Evolutionary conservation across 2,888 invertebrate genomes (phyloP).

Genomic region (Lepidochitona cinerea): DNA sequence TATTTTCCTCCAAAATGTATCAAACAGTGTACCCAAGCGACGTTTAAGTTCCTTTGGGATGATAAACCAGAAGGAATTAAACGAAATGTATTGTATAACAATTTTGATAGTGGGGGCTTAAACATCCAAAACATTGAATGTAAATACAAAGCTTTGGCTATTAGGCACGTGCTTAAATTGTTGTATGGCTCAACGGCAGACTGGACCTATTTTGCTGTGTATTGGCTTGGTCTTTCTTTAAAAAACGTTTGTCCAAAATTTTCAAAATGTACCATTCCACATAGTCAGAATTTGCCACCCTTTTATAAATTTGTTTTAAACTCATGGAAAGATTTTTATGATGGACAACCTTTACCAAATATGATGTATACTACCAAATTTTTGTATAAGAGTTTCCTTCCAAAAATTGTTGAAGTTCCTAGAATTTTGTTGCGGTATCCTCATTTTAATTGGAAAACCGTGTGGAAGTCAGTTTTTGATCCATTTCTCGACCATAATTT

Average conservation of each 20-base stretch:
- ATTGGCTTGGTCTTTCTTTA: constrained; percentile 1
- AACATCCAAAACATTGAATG: background rate
- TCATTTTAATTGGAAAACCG: background rate
- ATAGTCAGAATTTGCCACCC: background rate
- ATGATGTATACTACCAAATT: background rate
- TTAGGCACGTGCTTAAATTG: background rate
- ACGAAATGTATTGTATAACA: background rate
- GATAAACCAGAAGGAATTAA: background rate
- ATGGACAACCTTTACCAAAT: background rate
- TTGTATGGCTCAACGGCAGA: background rate
- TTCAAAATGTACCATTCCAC: background rate
- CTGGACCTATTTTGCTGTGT: constrained; percentile 3
- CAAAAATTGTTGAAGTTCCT: background rate
- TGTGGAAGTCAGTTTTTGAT: background rate
- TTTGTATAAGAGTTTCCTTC: background rate
- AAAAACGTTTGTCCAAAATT: background rate
- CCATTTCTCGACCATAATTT: background rate
- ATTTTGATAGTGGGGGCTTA: background rate
- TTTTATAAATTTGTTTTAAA: background rate
- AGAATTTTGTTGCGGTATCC: background rate
- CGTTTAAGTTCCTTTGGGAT: background rate
- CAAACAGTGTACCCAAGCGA: background rate
- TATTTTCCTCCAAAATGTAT: background rate
- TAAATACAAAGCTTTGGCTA: background rate
- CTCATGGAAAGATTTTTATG: background rate